Evolutionary conservation across 2,113 vertebrate genomes (phyloP), one percentile per base, ranked within the genome.

Genomic region (Sinocyclocheilus anophthalmus): DNA sequence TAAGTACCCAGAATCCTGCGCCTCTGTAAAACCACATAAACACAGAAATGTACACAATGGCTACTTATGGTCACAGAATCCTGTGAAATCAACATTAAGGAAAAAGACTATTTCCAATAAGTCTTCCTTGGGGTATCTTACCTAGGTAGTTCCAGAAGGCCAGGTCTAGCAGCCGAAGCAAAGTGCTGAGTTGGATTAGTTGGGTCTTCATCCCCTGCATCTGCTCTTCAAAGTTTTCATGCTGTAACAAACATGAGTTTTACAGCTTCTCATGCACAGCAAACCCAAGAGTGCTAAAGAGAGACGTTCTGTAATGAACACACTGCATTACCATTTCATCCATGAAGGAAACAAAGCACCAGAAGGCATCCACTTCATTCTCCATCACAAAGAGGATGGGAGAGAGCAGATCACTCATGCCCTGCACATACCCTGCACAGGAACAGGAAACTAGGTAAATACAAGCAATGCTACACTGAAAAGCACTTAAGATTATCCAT

Each of bases 171-270:
- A 99, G 95, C 39, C 97, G 94, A 88, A 99, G 96, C 92, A 99
- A 95, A n/a, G 96, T 95, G 87, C 97, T 96, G 91, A 99, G 95
- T 42, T 99, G 97, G 88, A 98, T 95, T 89, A 99, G 93, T 91
- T 99, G 97, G 10, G 95, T 97, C 95, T 99, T 99, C 98, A 99
- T 99, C 42, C 98, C 98, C 93, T 98, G 97, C 98, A 99, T 99
- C 95, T 98, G 97, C 92, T 99, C 98, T 94, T 99, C 98, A 90
- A 99, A 99, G 95, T 99, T 99, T 88, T 97, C 96, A 90, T 99
- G 98, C 98, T 99, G 91, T 76, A 89, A 89, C 50, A 78, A 30
- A 79, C 76, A 78, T 10, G 24, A 67, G 24, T 8, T 14, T 33
- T 33, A 33, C 30, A 33, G 13, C 24, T 11, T 55, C 48, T 77